Evolutionary conservation across 1,140 invertebrate species (phyloP).

Genomic region (Atta colombica): DNA sequence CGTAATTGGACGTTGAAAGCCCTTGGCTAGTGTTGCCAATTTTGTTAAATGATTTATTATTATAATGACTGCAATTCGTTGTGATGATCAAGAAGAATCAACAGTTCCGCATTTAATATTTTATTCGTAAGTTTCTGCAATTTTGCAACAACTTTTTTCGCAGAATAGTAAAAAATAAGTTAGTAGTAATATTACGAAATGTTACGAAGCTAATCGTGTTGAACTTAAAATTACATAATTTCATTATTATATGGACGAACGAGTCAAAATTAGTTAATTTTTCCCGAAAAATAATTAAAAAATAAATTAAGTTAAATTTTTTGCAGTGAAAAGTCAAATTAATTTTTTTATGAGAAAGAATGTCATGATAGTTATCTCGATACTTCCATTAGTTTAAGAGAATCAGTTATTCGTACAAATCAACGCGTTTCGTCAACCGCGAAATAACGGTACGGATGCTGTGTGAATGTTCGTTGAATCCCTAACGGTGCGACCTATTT

Average conservation of each 20-base stretch:
- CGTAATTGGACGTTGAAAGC: slow-evolving; percentile 17
- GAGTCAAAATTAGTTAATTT: neutral
- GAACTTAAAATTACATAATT: slow-evolving; percentile 22
- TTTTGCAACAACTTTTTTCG: neutral
- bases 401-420: neutral
- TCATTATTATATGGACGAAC: neutral
- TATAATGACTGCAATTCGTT: neutral
- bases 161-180: slow-evolving; percentile 12
- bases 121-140: neutral
- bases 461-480: slow-evolving; percentile 14
- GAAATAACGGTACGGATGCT: slow-evolving; percentile 51
- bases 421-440: neutral
- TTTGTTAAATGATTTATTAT: slow-evolving; percentile 27
- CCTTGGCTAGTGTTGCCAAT: neutral
- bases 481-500: slow-evolving; percentile 58
- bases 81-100: slow-evolving; percentile 22
- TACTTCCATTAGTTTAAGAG: neutral
- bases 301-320: slow-evolving; percentile 30
- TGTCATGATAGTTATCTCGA: neutral
- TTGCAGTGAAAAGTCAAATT: neutral
- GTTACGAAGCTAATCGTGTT: neutral
- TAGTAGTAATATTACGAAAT: neutral
- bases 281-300: neutral
- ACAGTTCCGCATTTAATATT: slow-evolving; percentile 22
- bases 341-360: neutral